Evolutionary conservation across 2,797 vertebrate species (phyloP).

Genomic region (Chiloscyllium punctatum): DNA sequence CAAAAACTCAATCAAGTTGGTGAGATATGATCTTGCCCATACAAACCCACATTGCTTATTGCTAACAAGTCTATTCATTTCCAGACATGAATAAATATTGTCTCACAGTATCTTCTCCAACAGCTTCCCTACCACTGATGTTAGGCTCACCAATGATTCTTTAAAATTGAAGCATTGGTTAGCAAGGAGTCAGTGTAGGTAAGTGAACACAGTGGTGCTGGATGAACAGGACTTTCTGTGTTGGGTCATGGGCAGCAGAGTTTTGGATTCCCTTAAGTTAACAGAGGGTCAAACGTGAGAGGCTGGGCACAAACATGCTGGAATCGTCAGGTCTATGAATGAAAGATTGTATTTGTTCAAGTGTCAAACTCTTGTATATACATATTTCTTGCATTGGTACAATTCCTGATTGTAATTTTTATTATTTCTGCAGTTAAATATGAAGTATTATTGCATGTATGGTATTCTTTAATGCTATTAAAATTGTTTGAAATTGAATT

Average conservation of each 20-base stretch:
- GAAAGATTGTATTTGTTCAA: neutral
- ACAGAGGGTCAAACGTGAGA: neutral
- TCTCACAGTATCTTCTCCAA: too few species aligned
- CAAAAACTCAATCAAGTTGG: too few species aligned
- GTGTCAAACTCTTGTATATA: neutral
- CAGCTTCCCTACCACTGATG: too few species aligned
- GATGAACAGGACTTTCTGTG: neutral
- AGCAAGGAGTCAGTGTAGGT: neutral
- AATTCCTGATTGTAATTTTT: neutral
- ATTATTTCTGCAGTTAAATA: neutral
- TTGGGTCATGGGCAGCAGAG: neutral
- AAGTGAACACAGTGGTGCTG: neutral
- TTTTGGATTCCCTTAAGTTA: neutral
- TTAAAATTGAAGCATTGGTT: neutral
- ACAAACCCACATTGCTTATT: too few species aligned
- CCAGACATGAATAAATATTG: too few species aligned
- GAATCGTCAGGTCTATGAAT: neutral
- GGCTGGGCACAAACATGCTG: neutral
- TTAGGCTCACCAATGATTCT: neutral
- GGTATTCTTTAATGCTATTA: neutral
- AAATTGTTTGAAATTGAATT: neutral
- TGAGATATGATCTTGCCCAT: too few species aligned
- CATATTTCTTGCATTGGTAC: neutral
- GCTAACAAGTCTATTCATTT: too few species aligned
- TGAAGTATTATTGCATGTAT: neutral